Evolutionary conservation across 1,140 invertebrate species (phyloP).

Genomic region (Eriosoma lanigerum): DNA sequence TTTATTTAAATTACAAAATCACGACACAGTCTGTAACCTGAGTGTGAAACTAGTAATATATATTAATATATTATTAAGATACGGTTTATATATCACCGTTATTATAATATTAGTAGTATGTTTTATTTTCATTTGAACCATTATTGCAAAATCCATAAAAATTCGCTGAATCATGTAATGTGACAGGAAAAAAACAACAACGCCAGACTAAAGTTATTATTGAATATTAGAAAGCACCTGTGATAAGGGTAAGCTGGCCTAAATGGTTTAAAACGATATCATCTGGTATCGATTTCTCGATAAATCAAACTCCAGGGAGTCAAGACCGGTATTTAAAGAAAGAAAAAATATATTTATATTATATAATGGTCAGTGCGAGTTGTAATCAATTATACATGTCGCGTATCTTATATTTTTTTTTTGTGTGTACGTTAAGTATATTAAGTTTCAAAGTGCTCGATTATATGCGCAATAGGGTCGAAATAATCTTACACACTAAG

Average conservation of each 20-base stretch:
- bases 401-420: not conserved
- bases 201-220: conserved; percentile 6
- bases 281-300: conserved; percentile 48
- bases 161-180: conserved; percentile 31
- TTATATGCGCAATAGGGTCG: not conserved
- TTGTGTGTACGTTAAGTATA: not conserved
- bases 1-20: conserved; percentile 31
- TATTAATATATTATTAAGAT: too few species aligned
- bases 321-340: conserved; percentile 28
- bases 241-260: conserved; percentile 4
- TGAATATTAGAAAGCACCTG: conserved; percentile 28
- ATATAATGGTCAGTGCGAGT: not conserved
- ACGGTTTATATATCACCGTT: not conserved
- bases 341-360: conserved; percentile 6
- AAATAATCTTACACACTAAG: not conserved
- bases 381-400: conserved; percentile 45
- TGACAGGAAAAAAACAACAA: conserved; percentile 14
- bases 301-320: conserved; percentile 44
- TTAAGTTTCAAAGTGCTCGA: conserved; percentile 13
- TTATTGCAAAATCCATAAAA: conserved; percentile 7
- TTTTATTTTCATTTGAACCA: not conserved
- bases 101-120: not conserved
- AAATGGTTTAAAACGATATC: conserved; percentile 43
- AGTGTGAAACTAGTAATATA: conserved; percentile 16
- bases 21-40: not conserved